Evolutionary conservation across 2,113 vertebrate genomes (phyloP), one percentile per base, ranked within the genome.

Genomic region (Pseudois nayaur): DNA sequence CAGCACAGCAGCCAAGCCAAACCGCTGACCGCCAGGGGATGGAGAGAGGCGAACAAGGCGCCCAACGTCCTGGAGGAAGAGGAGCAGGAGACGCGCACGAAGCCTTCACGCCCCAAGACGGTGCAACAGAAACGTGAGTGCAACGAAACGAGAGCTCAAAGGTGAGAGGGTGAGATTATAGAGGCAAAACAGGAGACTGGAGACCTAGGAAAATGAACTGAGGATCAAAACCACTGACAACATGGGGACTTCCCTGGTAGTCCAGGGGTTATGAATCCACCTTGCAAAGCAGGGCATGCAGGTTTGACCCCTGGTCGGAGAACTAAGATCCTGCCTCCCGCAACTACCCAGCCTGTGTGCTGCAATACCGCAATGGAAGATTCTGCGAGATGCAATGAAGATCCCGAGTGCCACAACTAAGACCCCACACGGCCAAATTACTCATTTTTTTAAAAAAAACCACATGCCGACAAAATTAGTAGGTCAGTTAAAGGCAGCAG

Each of bases 231-330:
- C n/a, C 64, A 64, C 25, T 5, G 14, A 52, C 16, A 71, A 50
- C 10, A 13, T 0, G 23, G 40, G 40, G 71, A 27, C 40, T 33
- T 43, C 40, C 71, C 36, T 43, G 71, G 21, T 3, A 8, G 71
- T 76, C 71, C 71, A 76, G 71, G 36, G 71, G 40, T 15, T 76
- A 27, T 27, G 71, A 43, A 3, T 27, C 71, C 71, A 76, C 71
- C 40, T 0, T 74, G 67, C n/a, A 23, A 23, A 74, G 19, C 71
- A 43, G 71, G 6, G 23, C 12, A 14, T 1, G 3, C 23, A 13
- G 71, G 71, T 76, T 0, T 43, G 36, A 76, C 1, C 23, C 6
- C 23, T 76, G 23, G 40, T 43, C 0, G 0, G 23, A 15, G 21
- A 76, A 43, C 40, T 4, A 27, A 43, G 23, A 14, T 76, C 71